Percentiles rank a stretch among this genome's conserved stretches.
phyloP scores from a whole-genome alignment of 2,113 vertebrate genomes.

The Platycercus adscitus region DNA sequence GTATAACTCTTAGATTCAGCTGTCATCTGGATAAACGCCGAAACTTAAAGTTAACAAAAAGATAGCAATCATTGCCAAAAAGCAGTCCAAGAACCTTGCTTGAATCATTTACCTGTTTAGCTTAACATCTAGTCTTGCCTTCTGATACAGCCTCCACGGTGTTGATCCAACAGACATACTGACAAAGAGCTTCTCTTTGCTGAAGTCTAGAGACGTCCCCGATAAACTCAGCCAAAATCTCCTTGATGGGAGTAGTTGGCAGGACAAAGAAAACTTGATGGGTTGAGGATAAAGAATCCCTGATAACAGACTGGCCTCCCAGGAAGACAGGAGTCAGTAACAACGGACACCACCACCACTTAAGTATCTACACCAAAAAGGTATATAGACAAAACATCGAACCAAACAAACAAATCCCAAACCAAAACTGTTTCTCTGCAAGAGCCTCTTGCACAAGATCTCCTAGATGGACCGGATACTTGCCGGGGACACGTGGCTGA shows the following conservation, averaged over 20 bases:
- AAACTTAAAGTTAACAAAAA: background rate
- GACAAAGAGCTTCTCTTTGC: background rate
- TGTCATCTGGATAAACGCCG: accelerated
- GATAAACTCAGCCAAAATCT: background rate
- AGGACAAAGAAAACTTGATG: background rate
- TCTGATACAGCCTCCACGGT: background rate
- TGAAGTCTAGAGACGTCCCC: background rate
- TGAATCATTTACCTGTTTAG: background rate
- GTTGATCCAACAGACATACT: accelerated
- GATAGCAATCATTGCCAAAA: background rate
- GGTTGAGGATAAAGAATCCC: background rate
- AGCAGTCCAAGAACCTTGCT: background rate
- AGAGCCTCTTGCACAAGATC: background rate
- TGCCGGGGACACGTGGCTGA: accelerated
- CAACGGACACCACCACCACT: background rate
- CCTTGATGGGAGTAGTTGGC: background rate
- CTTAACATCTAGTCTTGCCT: background rate
- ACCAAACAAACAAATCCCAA: background rate
- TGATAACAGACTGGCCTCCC: background rate
- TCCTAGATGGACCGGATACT: background rate
- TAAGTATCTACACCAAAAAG: accelerated
- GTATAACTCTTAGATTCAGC: background rate
- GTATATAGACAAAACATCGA: background rate
- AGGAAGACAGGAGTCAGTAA: background rate
- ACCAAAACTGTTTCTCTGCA: background rate